Evolutionary conservation across 2,113 vertebrate species (phyloP).

Genomic region (Grammomys surdaster): DNA sequence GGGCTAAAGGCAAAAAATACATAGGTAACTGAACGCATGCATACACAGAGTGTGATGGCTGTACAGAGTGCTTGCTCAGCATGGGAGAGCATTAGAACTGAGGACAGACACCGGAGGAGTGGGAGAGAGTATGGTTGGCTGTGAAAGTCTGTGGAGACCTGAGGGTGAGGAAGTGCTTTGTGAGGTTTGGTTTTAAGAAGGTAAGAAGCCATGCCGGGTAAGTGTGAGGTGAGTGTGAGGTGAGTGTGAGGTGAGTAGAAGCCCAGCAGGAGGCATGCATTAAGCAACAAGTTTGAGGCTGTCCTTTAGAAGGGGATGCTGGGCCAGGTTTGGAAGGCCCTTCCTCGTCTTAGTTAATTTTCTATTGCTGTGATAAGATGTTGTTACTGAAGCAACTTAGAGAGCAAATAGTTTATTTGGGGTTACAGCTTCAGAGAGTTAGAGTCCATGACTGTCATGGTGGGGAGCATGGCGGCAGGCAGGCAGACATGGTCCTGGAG

Average conservation of each 20-base stretch:
- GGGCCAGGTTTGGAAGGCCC: background rate
- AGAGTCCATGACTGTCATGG: background rate
- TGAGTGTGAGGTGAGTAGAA: background rate
- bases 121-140: accelerated
- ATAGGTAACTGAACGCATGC: background rate
- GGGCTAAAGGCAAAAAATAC: background rate
- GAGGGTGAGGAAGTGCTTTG: background rate
- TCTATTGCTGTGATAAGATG: background rate
- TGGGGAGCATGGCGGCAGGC: background rate
- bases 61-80: accelerated
- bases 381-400: background rate
- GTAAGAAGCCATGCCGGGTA: background rate
- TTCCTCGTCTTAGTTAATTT: background rate
- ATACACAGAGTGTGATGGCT: background rate
- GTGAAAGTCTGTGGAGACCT: background rate
- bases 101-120: background rate
- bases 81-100: accelerated
- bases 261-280: background rate
- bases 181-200: background rate
- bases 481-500: background rate
- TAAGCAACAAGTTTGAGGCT: background rate
- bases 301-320: background rate
- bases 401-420: background rate
- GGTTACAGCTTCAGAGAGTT: background rate
- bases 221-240: too few species aligned